Evolutionary conservation across 2,888 invertebrate genomes (phyloP).

Genomic region (Ennomos erosarius): DNA sequence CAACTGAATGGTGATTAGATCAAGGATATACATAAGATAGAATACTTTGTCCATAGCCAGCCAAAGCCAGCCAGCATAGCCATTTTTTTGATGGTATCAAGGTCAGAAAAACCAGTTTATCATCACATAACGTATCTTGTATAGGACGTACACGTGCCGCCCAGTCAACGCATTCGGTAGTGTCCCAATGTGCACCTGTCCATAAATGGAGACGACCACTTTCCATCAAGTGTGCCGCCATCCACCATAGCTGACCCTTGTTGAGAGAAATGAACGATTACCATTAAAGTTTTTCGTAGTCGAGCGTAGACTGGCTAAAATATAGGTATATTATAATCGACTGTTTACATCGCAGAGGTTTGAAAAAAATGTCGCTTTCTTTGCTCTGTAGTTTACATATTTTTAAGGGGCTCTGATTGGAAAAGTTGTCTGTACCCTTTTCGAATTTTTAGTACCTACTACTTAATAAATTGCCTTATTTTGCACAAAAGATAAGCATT

Average conservation of each 20-base stretch:
- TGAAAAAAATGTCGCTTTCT: no score
- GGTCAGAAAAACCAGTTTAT: slow-evolving; percentile 37
- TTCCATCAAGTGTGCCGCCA: slow-evolving; percentile 29
- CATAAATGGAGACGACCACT: slow-evolving; percentile 38
- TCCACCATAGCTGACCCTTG: slow-evolving; percentile 6
- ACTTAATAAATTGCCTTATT: no score
- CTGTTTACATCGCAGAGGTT: no score
- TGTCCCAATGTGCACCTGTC: slow-evolving; percentile 33
- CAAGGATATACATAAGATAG: no score
- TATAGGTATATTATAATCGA: background rate
- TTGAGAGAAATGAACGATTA: slow-evolving; percentile 7
- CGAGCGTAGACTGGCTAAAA: background rate
- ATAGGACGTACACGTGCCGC: slow-evolving; percentile 34
- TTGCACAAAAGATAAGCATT: no score
- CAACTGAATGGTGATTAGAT: no score
- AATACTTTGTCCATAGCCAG: no score
- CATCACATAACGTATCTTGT: slow-evolving; percentile 10
- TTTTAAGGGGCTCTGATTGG: no score
- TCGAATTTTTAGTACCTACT: no score
- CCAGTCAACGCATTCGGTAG: slow-evolving; percentile 39
- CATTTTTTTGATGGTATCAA: slow-evolving; percentile 2
- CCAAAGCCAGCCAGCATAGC: no score
- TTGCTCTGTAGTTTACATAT: no score
- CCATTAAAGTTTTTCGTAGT: slow-evolving; percentile 8
- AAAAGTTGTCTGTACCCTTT: no score